Percentiles rank a stretch among this genome's conserved stretches.
These are phyloP conservation scores for Acestrorhynchus altus DNA, from an alignment of 2,797 vertebrate genomes.

Conservation along the genomic window DNA sequence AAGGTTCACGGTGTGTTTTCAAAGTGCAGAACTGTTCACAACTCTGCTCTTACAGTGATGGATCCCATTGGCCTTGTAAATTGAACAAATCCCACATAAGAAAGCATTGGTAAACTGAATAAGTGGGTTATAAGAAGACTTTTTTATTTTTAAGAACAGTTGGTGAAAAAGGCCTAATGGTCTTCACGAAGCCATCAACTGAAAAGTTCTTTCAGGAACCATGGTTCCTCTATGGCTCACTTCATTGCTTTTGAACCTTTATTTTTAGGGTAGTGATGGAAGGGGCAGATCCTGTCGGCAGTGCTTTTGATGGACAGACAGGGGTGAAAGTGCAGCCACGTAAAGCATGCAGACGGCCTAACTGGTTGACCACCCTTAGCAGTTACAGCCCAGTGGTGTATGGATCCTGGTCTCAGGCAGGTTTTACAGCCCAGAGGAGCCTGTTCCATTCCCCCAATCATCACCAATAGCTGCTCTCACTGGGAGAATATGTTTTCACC, in stretches of 20 bases:
- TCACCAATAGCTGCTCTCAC: not conserved
- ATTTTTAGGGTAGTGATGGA: not conserved
- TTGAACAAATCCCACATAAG: too few relatives aligned
- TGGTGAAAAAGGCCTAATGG: too few relatives aligned
- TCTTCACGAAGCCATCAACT: not conserved
- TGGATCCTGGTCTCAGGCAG: conserved; percentile 17
- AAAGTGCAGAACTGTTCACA: too few relatives aligned
- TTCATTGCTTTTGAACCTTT: not conserved
- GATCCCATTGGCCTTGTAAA: too few relatives aligned
- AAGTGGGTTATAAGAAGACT: too few relatives aligned
- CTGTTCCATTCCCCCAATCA: conserved; percentile 1
- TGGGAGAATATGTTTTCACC: conserved; percentile 52
- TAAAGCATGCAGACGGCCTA: conserved; percentile 23
- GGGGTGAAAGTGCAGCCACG: conserved; percentile 29
- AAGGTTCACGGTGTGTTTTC: too few relatives aligned
- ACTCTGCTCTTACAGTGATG: too few relatives aligned
- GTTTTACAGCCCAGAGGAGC: conserved; percentile 58
- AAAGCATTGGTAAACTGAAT: too few relatives aligned
- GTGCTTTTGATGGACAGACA: conserved; percentile 29
- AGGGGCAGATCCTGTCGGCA: not conserved
- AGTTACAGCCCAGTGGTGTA: conserved; percentile 54
- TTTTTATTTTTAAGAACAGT: too few relatives aligned
- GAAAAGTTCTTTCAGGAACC: not conserved
- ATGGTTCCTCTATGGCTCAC: not conserved
- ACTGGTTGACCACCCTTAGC: conserved; percentile 45